Conservation (phyloP, 2,113 vertebrate genomes). For the Macquaria ambigua region DNA sequence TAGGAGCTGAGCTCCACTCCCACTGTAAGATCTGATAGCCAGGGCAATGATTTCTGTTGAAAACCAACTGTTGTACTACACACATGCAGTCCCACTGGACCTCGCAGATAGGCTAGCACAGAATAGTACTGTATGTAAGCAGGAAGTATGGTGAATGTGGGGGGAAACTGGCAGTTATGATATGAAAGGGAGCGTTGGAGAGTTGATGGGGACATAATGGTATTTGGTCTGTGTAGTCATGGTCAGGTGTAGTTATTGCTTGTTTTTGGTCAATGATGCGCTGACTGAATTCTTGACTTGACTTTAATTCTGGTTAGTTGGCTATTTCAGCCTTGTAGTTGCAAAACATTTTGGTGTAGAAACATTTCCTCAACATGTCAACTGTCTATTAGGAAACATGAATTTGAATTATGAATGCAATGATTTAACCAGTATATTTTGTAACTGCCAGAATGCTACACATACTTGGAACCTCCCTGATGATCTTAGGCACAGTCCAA, state of each 20-base stretch:
- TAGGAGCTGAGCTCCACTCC: slow-evolving; percentile 41
- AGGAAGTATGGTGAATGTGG: slow-evolving; percentile 71
- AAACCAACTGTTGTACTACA: slow-evolving; percentile 49
- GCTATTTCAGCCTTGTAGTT: not conserved
- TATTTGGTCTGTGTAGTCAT: slow-evolving; percentile 5
- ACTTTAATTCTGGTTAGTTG: not conserved
- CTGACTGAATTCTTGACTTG: not conserved
- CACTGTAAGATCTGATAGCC: slow-evolving; percentile 65
- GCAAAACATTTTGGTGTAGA: not conserved
- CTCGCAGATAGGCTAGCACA: slow-evolving; percentile 40
- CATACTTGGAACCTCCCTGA: not conserved
- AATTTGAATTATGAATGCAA: not conserved
- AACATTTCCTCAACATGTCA: not conserved
- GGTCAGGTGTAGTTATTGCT: not conserved
- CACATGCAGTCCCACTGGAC: slow-evolving; percentile 48
- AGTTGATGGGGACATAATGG: not conserved
- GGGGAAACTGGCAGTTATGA: slow-evolving; percentile 47
- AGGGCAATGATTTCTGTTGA: slow-evolving; percentile 52
- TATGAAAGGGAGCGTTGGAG: slow-evolving; percentile 24
- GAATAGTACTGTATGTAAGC: slow-evolving; percentile 35
- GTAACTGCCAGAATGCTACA: not conserved
- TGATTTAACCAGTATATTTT: not conserved
- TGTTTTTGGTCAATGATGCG: not conserved
- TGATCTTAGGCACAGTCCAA: not conserved
- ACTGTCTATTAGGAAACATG: not conserved